Evolutionary conservation across 2,888 invertebrate species (phyloP).

Genomic region (Rapana venosa): DNA sequence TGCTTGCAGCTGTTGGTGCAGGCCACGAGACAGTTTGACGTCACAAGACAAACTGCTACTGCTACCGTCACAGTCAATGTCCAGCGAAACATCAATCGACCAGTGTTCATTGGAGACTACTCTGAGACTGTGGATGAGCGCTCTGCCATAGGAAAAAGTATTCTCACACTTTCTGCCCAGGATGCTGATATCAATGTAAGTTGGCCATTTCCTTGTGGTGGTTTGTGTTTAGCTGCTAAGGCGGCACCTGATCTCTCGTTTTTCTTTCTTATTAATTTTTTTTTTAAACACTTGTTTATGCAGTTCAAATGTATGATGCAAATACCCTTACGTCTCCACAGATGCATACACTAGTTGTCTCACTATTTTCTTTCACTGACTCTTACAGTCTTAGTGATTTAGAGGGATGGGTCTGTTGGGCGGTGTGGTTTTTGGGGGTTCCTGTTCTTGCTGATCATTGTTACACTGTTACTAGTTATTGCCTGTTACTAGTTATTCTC

Average conservation of each 20-base stretch:
- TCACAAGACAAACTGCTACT: conserved; percentile 49
- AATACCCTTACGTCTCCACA: not conserved
- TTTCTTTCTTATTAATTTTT: not conserved
- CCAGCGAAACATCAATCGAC: conserved; percentile 60
- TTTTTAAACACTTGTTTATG: not conserved
- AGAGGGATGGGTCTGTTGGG: not conserved
- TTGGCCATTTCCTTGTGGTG: not conserved
- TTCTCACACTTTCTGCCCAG: conserved; percentile 57
- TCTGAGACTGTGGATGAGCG: conserved; percentile 54
- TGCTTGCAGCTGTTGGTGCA: conserved; percentile 50
- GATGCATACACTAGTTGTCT: not conserved
- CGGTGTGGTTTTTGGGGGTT: not conserved
- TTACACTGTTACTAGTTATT: not conserved
- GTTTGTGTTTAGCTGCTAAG: not conserved
- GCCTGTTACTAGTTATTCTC: not conserved
- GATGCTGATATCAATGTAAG: conserved; percentile 54
- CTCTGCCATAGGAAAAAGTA: conserved; percentile 42
- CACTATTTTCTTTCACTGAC: too few species aligned
- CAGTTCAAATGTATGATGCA: too few species aligned
- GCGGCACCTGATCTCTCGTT: not conserved
- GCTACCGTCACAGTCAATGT: conserved; percentile 65
- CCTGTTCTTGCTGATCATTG: not conserved
- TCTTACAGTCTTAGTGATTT: too few species aligned
- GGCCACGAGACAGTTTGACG: conserved; percentile 44
- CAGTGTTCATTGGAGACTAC: conserved; percentile 53